Conservation (phyloP, 2,113 vertebrate genomes). For the Callionymus lyra region DNA sequence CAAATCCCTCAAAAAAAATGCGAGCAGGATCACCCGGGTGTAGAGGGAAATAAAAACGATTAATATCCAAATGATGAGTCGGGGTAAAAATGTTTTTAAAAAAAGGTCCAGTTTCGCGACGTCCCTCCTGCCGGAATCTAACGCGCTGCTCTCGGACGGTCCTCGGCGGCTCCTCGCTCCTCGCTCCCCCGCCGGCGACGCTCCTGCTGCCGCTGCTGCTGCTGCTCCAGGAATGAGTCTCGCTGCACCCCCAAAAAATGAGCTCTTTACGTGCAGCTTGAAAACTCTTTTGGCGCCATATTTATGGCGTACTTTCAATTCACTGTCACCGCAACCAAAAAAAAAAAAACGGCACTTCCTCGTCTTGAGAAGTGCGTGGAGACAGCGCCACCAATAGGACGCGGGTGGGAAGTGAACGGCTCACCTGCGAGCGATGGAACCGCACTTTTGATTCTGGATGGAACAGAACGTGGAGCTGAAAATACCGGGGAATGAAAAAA, state of each 20-base stretch:
- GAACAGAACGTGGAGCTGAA: too few relatives aligned
- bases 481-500: too few relatives aligned
- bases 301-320: conserved; percentile 99
- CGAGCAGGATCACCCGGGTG: conserved; percentile 1
- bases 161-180: conserved; percentile 31
- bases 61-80: conserved; percentile 56
- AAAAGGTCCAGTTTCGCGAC: conserved; percentile 60
- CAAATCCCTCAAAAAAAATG: neutral
- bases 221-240: conserved; percentile 15
- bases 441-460: too few relatives aligned
- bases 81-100: too few relatives aligned
- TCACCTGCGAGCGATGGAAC: too few relatives aligned
- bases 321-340: conserved; percentile 76
- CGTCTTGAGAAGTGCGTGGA: conserved; percentile 1
- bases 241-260: conserved; percentile 28
- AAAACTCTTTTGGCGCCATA: conserved; percentile 96
- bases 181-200: neutral
- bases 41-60: conserved; percentile 14
- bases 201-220: conserved; percentile 39
- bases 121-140: conserved; percentile 61
- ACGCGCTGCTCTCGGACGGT: conserved; percentile 36
- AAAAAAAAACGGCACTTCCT: conserved; percentile 58
- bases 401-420: neutral
- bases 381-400: neutral
- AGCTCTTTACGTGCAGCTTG: conserved; percentile 49